These are phyloP conservation scores for Antigone vipio DNA, from an alignment of 2,113 vertebrate genomes.

Conservation along the genomic window DNA sequence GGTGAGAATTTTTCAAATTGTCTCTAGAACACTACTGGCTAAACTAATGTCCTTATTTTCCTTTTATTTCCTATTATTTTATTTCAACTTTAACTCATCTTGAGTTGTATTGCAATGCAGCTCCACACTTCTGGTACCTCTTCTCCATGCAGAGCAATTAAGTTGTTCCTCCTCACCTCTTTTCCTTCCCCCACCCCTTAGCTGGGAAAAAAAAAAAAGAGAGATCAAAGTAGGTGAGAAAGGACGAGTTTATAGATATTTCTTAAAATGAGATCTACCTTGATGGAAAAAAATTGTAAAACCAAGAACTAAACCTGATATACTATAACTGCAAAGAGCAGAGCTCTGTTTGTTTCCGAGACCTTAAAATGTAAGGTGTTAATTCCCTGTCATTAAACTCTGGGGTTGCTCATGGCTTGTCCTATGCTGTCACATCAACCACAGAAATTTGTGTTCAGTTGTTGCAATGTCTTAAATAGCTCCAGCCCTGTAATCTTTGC, in stretches of 20 bases:
- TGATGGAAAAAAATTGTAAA: accelerated
- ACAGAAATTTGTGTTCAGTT: neutral
- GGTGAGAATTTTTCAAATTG: neutral
- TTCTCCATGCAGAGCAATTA: neutral
- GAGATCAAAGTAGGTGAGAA: neutral
- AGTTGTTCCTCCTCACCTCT: neutral
- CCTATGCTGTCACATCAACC: neutral
- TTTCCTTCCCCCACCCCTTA: neutral
- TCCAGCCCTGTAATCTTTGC: neutral
- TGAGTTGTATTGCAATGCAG: neutral
- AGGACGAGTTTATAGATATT: neutral
- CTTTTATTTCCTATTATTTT: neutral
- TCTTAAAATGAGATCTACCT: neutral
- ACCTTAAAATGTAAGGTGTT: neutral
- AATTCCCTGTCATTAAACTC: neutral
- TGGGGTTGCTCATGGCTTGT: neutral
- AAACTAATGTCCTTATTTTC: neutral
- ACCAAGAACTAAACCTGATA: neutral
- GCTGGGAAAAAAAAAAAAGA: neutral
- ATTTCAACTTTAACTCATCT: neutral
- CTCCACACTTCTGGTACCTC: neutral
- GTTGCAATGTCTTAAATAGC: neutral
- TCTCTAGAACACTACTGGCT: neutral
- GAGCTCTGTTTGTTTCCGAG: neutral
- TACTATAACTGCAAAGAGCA: neutral